Evolutionary conservation across 2,888 invertebrate genomes (phyloP).

Genomic region (Tyria jacobaeae): DNA sequence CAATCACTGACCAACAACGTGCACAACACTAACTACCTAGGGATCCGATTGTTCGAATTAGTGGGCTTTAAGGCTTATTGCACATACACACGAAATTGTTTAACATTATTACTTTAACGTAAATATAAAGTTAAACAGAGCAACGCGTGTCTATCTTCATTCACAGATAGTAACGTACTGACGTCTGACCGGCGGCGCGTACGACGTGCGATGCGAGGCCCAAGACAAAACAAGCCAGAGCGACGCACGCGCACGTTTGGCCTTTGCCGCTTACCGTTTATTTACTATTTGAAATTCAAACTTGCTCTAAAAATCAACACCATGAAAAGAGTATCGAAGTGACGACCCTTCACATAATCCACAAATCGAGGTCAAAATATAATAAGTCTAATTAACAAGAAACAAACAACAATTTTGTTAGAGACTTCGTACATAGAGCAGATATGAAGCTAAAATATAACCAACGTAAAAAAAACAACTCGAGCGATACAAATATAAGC

Average conservation of each 20-base stretch:
- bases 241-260: conserved; percentile 75
- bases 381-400: neutral
- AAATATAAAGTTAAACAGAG: conserved; percentile 55
- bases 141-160: conserved; percentile 77
- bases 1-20: conserved; percentile 57
- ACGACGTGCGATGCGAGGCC: conserved; percentile 47
- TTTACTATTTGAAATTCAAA: conserved; percentile 82
- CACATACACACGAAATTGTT: conserved; percentile 58
- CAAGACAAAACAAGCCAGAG: conserved; percentile 51
- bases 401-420: neutral
- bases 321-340: conserved; percentile 60
- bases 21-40: conserved; percentile 57
- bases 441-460: neutral
- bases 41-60: conserved; percentile 29
- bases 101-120: conserved; percentile 56
- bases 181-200: conserved; percentile 42
- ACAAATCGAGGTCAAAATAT: conserved; percentile 41
- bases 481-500: conserved; percentile 29
- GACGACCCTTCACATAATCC: conserved; percentile 55
- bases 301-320: conserved; percentile 80
- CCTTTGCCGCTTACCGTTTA: conserved; percentile 77
- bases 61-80: conserved; percentile 37
- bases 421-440: neutral
- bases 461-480: conserved; percentile 4
- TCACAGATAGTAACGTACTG: conserved; percentile 79